A percentile compares a stretch with the other conserved stretches of the same genome.
Conservation (phyloP, 2,797 vertebrate genomes). For the Galaxias olidus region DNA sequence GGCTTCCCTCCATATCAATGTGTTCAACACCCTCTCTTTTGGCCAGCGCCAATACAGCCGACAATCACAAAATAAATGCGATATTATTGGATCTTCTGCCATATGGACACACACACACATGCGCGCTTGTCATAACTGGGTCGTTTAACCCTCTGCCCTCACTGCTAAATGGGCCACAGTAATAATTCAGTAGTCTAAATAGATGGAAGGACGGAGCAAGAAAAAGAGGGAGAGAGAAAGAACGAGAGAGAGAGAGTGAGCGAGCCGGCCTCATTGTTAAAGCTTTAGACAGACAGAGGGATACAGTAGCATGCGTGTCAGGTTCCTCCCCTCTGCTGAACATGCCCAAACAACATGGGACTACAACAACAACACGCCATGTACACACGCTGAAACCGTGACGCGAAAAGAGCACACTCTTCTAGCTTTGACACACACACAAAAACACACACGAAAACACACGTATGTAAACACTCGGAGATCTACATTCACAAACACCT, state of each 20-base stretch:
- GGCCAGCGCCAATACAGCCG: too few species aligned
- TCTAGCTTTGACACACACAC: neutral
- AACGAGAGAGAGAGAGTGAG: constrained; percentile 1
- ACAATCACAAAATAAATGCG: too few species aligned
- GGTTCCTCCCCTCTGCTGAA: neutral
- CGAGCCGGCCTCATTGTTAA: neutral
- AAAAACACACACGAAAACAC: neutral
- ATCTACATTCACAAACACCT: neutral
- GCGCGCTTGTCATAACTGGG: neutral
- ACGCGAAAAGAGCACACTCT: too few species aligned
- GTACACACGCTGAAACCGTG: neutral
- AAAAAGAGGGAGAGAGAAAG: neutral
- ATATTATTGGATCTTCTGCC: neutral
- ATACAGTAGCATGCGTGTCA: neutral
- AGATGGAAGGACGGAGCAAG: neutral
- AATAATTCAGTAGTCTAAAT: constrained; percentile 15
- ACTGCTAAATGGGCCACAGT: constrained; percentile 11
- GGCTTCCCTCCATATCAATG: too few species aligned
- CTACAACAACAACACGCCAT: neutral
- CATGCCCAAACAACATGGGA: neutral
- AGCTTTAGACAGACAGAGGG: neutral
- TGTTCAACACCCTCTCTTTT: too few species aligned
- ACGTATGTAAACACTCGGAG: neutral
- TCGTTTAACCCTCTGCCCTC: constrained; percentile 9
- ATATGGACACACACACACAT: neutral